Evolutionary conservation across 2,888 invertebrate genomes (phyloP).

Genomic region (Dryomyza anilis): DNA sequence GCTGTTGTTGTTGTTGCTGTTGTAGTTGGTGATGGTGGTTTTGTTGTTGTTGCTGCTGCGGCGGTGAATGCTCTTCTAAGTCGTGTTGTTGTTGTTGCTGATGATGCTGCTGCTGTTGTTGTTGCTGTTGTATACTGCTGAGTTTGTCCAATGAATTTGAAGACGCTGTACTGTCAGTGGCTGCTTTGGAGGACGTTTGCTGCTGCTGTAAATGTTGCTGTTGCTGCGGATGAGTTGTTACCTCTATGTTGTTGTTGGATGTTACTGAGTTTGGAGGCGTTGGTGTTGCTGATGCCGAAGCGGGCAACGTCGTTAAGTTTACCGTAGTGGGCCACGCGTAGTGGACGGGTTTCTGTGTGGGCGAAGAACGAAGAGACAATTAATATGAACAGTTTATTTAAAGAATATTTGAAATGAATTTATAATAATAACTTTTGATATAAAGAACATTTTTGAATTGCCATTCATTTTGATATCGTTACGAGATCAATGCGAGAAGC

Average conservation of each 20-base stretch:
- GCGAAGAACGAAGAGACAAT: constrained; percentile 5
- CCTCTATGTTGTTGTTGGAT: constrained; percentile 49
- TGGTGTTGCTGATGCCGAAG: constrained; percentile 33
- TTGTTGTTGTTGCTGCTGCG: constrained; percentile 15
- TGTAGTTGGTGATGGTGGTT: constrained; percentile 27
- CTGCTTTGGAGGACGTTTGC: background rate
- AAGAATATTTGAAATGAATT: no score
- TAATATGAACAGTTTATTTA: background rate
- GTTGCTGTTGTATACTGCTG: constrained; percentile 33
- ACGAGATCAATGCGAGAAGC: no score
- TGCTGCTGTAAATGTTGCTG: constrained; percentile 30
- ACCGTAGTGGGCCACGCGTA: constrained; percentile 65
- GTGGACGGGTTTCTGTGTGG: constrained; percentile 70
- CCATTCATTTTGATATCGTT: no score
- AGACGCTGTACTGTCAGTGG: constrained; percentile 18
- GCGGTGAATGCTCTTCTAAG: constrained; percentile 20
- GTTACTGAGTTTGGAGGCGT: constrained; percentile 34
- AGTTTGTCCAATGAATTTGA: constrained; percentile 9
- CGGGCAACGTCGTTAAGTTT: constrained; percentile 32
- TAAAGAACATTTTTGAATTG: no score
- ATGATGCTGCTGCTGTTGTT: constrained; percentile 40
- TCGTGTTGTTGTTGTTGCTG: constrained; percentile 24
- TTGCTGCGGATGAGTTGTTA: constrained; percentile 38
- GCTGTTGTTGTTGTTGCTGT: constrained; percentile 33
- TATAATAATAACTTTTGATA: no score